Evolutionary conservation across 2,888 invertebrate species (phyloP), one percentile per base, ranked within the genome.

Genomic region (Marasmarcha lunaedactyla): DNA sequence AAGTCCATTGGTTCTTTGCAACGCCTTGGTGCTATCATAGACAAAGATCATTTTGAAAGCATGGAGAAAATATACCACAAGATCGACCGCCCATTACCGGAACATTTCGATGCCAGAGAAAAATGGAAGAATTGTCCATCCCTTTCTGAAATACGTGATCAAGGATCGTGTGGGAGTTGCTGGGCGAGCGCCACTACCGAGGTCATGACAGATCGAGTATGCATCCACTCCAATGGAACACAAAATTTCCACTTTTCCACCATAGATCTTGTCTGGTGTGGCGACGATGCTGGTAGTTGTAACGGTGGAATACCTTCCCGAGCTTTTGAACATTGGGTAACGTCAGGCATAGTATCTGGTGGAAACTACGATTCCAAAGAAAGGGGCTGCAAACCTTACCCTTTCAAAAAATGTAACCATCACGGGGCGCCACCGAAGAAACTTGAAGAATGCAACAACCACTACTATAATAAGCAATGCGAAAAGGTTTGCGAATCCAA

Each of bases 171-270:
- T 63, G 94, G 93, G 12, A 92, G 92, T 4, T 94, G 94, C 68
- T 93, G 93, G 93, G 92, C 93, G 0, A 90, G 92, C 63, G 92
- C 90, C 14, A 91, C 93, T 6, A 92, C 89, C 0, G 90, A 90
- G 64, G 90, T 92, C 1, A 93, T 93, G 88, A 90, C 91, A 1
- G 93, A 93, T 69, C 79, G 93, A 38, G 85, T 88, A 14, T 94
- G 94, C 64, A 91, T 93, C 54, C 87, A 88, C 50, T 88, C 89
- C 0, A 78, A 87, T 7, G 90, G 86, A 2, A 71, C 78, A 12
- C 54, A 5, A 20, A 3, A 20, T 5, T 20, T 71, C 0, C 72
- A 89, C 51, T 86, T 89, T 52, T 91, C 92, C 1, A 87, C 92
- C 14, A 90, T 93, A 57, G 89, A 93, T 65, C 71, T 93, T 41